These are phyloP conservation scores for Lasioglossum pauxillum DNA, from an alignment of 2,888 invertebrate species.

Conservation along the genomic window DNA sequence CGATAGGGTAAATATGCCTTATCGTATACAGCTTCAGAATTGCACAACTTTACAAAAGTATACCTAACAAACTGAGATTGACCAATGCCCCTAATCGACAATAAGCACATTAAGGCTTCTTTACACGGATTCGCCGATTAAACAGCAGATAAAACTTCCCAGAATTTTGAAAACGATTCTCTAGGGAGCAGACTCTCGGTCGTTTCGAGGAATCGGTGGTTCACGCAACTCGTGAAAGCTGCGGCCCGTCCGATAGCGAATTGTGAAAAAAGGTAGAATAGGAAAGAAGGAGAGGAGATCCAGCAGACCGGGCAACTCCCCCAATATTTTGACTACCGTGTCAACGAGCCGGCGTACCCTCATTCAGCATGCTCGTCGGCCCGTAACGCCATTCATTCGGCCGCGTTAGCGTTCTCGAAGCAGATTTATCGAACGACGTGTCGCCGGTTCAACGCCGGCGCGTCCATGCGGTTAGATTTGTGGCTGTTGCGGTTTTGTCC, in stretches of 20 bases:
- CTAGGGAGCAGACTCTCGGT: background rate
- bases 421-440: conserved; percentile 82
- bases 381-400: conserved; percentile 83
- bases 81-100: background rate
- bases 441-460: conserved; percentile 78
- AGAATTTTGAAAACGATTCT: background rate
- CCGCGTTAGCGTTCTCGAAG: conserved; percentile 67
- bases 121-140: background rate
- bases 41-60: background rate
- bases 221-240: conserved; percentile 3
- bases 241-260: conserved; percentile 6
- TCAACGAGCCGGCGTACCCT: conserved; percentile 77
- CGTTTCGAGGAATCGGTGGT: conserved; percentile 2
- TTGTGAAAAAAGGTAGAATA: background rate
- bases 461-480: conserved; percentile 82
- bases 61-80: background rate
- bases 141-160: background rate
- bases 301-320: conserved; percentile 76
- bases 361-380: conserved; percentile 82
- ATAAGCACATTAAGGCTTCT: background rate
- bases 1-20: background rate
- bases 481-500: conserved; percentile 82
- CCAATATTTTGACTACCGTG: conserved; percentile 84
- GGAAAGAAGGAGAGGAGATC: conserved; percentile 18
- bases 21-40: background rate